Conservation (phyloP, 92 coral and sea anemone species). For the Pocillopora grandis region DNA sequence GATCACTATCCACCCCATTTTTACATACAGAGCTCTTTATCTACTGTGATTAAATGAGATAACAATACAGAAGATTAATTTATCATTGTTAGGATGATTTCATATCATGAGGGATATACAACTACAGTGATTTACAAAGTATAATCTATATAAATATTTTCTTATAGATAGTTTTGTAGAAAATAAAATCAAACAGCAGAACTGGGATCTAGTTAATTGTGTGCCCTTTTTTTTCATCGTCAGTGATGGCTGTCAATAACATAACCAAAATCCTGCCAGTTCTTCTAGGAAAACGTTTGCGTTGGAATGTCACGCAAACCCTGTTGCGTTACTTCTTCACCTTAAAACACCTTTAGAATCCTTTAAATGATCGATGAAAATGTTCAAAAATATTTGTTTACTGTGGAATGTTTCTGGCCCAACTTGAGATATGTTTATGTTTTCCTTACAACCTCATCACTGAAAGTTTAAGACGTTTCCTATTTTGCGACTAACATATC, state of each 20-base stretch:
- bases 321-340: too few species aligned
- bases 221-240: too few species aligned
- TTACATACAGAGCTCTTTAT: not conserved
- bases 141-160: slow-evolving; percentile 6
- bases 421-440: not conserved
- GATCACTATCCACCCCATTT: slow-evolving; percentile 5
- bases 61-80: not conserved
- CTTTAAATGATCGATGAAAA: not conserved
- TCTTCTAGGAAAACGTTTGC: too few species aligned
- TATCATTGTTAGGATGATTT: not conserved
- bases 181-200: too few species aligned
- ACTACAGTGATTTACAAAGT: not conserved
- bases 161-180: not conserved
- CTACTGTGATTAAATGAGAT: slow-evolving; percentile 13
- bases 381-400: not conserved
- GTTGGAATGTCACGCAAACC: too few species aligned
- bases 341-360: too few species aligned
- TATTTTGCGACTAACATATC: not conserved
- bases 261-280: too few species aligned
- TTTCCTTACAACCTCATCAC: not conserved
- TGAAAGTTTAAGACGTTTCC: not conserved
- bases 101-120: not conserved
- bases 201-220: too few species aligned
- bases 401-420: not conserved
- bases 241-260: too few species aligned